Conservation (phyloP, 2,113 vertebrate genomes). For the Prunella himalayana region DNA sequence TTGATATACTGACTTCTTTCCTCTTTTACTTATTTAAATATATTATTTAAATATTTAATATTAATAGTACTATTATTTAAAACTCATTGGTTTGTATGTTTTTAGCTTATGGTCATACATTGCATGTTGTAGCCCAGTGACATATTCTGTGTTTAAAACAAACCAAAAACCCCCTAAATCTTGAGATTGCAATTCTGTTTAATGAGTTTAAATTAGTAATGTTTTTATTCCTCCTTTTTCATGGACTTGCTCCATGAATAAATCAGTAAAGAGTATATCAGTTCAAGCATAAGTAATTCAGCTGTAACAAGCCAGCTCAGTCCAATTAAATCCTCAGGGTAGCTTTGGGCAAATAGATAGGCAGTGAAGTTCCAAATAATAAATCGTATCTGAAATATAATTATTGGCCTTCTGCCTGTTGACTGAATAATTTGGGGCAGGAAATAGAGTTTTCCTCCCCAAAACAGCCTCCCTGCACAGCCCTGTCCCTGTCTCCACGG, state of each 20-base stretch:
- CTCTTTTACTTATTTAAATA: neutral
- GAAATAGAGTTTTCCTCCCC: neutral
- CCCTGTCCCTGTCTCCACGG: rapidly evolving
- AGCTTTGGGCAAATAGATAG: conserved; percentile 13
- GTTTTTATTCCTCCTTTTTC: neutral
- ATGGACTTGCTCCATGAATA: neutral
- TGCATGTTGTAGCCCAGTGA: neutral
- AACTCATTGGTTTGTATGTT: neutral
- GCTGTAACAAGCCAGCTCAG: conserved; percentile 23
- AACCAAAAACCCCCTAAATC: neutral
- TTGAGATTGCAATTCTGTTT: neutral
- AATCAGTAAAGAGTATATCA: conserved; percentile 7
- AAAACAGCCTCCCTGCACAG: neutral
- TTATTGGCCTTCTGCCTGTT: neutral
- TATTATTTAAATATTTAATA: neutral
- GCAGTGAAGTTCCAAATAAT: neutral
- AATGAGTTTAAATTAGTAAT: neutral
- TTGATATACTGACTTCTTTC: neutral
- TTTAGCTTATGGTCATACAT: neutral
- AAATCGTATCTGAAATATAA: neutral
- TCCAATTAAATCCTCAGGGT: conserved; percentile 47
- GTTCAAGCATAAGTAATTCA: conserved; percentile 47
- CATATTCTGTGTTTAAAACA: neutral
- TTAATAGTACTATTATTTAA: neutral
- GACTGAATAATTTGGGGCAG: neutral